A percentile compares a stretch with the other conserved stretches of the same genome.
phyloP scores from a whole-genome alignment of 2,113 vertebrate genomes.

The Pseudopodoces humilis region DNA sequence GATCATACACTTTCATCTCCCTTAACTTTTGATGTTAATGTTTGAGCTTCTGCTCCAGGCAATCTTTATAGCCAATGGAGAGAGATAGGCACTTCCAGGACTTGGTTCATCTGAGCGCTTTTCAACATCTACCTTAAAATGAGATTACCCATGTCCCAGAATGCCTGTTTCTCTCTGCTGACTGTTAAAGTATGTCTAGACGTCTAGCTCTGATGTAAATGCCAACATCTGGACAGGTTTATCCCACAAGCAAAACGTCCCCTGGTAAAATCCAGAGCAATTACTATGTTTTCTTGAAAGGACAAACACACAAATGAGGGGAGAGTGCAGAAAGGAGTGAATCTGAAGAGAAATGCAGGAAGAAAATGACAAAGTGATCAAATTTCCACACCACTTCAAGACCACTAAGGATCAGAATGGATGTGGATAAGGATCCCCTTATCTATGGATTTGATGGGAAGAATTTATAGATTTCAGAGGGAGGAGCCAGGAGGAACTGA shows the following conservation, averaged over 20 bases:
- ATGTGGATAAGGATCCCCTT: not conserved
- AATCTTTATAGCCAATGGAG: constrained; percentile 43
- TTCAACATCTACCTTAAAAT: constrained; percentile 54
- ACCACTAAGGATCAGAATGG: not conserved
- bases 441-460: constrained; percentile 24
- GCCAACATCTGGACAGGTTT: constrained; percentile 60
- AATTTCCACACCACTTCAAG: not conserved
- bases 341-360: not conserved
- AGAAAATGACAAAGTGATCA: not conserved
- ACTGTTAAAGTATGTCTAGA: constrained; percentile 50
- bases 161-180: constrained; percentile 31
- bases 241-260: constrained; percentile 12
- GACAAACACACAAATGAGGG: not conserved
- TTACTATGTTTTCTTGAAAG: not conserved
- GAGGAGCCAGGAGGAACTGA: not conserved
- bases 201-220: constrained; percentile 65
- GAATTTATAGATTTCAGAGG: constrained; percentile 28
- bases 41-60: constrained; percentile 35
- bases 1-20: constrained; percentile 39
- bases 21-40: constrained; percentile 50
- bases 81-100: constrained; percentile 25
- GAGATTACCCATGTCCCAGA: constrained; percentile 16
- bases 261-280: constrained; percentile 33
- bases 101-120: constrained; percentile 7
- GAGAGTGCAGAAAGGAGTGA: not conserved